phyloP scores from a whole-genome alignment of 2,888 invertebrate genomes.

The Drosophila pseudotakahashii region DNA sequence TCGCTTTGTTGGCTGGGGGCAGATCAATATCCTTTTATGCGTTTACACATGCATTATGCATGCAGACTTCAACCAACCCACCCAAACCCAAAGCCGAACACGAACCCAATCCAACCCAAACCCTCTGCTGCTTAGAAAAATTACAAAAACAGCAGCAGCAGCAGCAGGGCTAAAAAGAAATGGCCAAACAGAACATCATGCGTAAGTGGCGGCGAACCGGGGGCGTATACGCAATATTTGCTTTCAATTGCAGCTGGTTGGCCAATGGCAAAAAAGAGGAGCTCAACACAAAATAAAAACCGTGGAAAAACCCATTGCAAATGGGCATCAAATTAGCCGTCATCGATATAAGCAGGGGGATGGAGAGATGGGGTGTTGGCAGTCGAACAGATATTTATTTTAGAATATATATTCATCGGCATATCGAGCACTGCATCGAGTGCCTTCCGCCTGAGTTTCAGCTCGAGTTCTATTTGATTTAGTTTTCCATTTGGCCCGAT shows the following conservation, averaged over 20 bases:
- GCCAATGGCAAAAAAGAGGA: slow-evolving; percentile 44
- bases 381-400: slow-evolving; percentile 69
- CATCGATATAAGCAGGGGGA: slow-evolving; percentile 52
- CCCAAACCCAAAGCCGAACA: not conserved
- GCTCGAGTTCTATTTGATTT: slow-evolving; percentile 71
- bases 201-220: slow-evolving; percentile 61
- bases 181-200: slow-evolving; percentile 69
- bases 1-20: slow-evolving; percentile 70
- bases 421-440: slow-evolving; percentile 51
- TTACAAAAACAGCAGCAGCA: slow-evolving; percentile 42
- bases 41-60: slow-evolving; percentile 48
- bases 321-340: slow-evolving; percentile 65
- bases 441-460: slow-evolving; percentile 65
- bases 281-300: slow-evolving; percentile 6
- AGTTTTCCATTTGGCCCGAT: slow-evolving; percentile 60
- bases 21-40: slow-evolving; percentile 82
- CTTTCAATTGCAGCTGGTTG: slow-evolving; percentile 76
- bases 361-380: slow-evolving; percentile 2
- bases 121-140: slow-evolving; percentile 66
- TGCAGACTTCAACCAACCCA: slow-evolving; percentile 36
- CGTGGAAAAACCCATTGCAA: slow-evolving; percentile 37
- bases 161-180: slow-evolving; percentile 31
- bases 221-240: slow-evolving; percentile 77
- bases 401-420: slow-evolving; percentile 58
- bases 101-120: not conserved